Base-by-base conservation (phyloP, 2,888 invertebrate genomes). In the Deladenus siricidicola region DNA sequence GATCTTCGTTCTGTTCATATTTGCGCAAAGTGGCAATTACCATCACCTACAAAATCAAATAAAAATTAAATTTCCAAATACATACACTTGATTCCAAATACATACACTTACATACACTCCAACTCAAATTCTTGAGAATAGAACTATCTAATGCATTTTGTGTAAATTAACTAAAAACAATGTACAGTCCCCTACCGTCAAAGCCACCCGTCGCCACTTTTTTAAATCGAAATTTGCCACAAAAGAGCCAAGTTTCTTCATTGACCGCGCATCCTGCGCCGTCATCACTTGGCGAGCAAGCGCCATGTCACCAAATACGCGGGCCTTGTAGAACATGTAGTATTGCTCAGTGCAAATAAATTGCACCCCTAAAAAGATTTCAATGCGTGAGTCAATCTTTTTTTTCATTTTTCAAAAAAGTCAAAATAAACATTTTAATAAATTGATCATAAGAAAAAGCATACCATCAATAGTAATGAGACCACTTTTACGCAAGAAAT, bases 341-440 rank as follows among this genome's bases (percentile, higher is more conserved):
- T 66, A 65, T 29, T 65, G 65, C 53, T 65, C 65, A 1, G 66
- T 45, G 58, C 65, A 65, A 14, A 55, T 51, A 51, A 48, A 65
- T 1, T 30, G 19, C 19, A 28, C 48, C 17, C 65, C 65, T 65
- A n/a, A 23, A 65, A 56, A n/a, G n/a, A n/a, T n/a, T n/a, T n/a
- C n/a, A n/a, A n/a, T n/a, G n/a, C n/a, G n/a, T n/a, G n/a, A n/a
- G n/a, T n/a, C n/a, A n/a, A n/a, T n/a, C n/a, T n/a, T n/a, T n/a
- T n/a, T n/a, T n/a, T n/a, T n/a, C n/a, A n/a, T n/a, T n/a, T n/a
- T n/a, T n/a, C n/a, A n/a, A n/a, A n/a, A n/a, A n/a, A n/a, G n/a
- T 42, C 42, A 42, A 17, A 42, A 42, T 17, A 42, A 17, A 17
- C 14, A 42, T 42, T 17, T 42, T 42, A 17, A 42, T 42, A 8